Percentiles rank a stretch among this genome's conserved stretches.
phyloP scores from a whole-genome alignment of 2,888 invertebrate genomes.

The Junonia oenone region DNA sequence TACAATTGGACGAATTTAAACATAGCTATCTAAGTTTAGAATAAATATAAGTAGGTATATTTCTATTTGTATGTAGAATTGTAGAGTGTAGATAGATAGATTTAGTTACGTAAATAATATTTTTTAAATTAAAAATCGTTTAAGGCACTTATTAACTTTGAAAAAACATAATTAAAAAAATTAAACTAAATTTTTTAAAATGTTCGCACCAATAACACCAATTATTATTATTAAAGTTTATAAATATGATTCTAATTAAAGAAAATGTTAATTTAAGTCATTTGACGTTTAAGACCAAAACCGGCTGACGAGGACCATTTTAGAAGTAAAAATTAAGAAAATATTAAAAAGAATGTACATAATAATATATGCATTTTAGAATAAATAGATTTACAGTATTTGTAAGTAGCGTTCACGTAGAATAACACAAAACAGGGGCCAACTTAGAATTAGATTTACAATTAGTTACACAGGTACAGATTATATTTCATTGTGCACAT shows the following conservation, averaged over 20 bases:
- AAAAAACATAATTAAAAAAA: neutral
- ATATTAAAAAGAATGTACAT: neutral
- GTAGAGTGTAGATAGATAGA: neutral
- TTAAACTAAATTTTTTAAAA: neutral
- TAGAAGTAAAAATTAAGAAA: neutral
- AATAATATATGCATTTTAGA: neutral
- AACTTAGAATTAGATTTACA: constrained; percentile 57
- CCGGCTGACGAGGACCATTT: constrained; percentile 25
- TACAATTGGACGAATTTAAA: constrained; percentile 25
- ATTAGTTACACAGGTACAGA: constrained; percentile 7
- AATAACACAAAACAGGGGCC: constrained; percentile 59
- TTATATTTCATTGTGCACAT: neutral
- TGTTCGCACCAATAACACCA: neutral
- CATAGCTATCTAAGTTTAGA: constrained; percentile 4
- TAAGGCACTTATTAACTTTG: neutral
- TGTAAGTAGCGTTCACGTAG: constrained; percentile 22
- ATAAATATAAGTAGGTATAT: neutral
- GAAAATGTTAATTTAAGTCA: neutral
- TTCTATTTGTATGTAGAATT: too few species aligned
- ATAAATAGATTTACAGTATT: constrained; percentile 2
- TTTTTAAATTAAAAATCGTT: neutral
- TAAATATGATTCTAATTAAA: neutral
- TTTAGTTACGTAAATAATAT: neutral
- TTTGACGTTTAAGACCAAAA: constrained; percentile 2
- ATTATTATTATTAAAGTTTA: neutral